These are phyloP conservation scores for Perognathus longimembris DNA, from an alignment of 2,113 vertebrate species.

Conservation along the genomic window DNA sequence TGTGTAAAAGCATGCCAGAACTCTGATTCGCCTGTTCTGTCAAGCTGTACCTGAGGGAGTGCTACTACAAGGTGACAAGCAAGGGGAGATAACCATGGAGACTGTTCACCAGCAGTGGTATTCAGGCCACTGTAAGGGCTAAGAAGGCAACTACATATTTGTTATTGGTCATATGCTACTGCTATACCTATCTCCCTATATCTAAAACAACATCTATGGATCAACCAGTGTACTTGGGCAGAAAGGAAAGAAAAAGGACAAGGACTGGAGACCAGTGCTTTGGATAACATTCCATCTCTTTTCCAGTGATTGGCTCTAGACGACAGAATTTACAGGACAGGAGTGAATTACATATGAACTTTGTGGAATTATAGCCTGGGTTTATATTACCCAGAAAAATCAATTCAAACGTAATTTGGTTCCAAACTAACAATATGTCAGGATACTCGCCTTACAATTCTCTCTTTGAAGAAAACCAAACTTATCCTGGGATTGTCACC, in stretches of 20 bases:
- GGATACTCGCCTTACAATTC: neutral
- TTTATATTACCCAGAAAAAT: conserved; percentile 16
- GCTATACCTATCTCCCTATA: neutral
- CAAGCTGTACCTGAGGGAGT: conserved; percentile 49
- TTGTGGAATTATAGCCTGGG: neutral
- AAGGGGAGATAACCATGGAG: neutral
- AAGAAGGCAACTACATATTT: conserved; percentile 1
- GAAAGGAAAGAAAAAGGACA: conserved; percentile 12
- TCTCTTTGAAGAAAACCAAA: neutral
- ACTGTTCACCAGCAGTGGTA: neutral
- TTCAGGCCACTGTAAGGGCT: neutral
- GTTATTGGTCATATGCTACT: neutral
- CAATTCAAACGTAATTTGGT: neutral
- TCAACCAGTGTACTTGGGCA: neutral
- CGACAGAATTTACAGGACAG: neutral
- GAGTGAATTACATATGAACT: neutral
- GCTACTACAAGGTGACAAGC: neutral
- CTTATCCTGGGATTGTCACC: neutral
- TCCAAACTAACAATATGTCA: neutral
- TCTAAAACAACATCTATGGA: conserved; percentile 1
- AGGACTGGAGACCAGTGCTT: too few species aligned
- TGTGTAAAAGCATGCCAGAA: conserved; percentile 47
- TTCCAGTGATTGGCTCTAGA: neutral
- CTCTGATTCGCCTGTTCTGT: conserved; percentile 9
- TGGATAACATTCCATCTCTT: too few species aligned